Percentiles rank a stretch among this genome's conserved stretches.
Evolutionary conservation across 2,888 invertebrate genomes (phyloP).

Genomic region (Shargacucullia verbasci): DNA sequence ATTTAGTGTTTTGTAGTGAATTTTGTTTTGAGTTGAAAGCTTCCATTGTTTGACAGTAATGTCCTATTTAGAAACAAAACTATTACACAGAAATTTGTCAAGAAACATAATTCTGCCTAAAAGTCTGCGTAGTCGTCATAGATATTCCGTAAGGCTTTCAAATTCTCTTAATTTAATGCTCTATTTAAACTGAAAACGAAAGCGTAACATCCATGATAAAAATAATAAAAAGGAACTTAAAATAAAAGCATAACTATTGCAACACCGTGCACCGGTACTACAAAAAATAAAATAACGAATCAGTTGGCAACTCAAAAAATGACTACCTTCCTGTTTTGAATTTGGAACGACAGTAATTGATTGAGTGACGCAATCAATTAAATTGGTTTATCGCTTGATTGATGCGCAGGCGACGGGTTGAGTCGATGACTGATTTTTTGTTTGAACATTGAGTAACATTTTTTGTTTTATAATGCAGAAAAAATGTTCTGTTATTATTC

Average conservation of each 20-base stretch:
- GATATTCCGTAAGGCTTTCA: too few relatives aligned
- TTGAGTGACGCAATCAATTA: constrained; percentile 71
- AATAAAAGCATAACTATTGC: constrained; percentile 17
- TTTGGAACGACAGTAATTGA: constrained; percentile 64
- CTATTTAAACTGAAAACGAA: constrained; percentile 10
- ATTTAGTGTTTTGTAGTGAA: too few relatives aligned
- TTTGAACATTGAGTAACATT: constrained; percentile 22
- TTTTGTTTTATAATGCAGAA: constrained; percentile 8
- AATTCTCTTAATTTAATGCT: background rate
- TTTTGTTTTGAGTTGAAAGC: too few relatives aligned
- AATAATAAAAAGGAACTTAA: constrained; percentile 8
- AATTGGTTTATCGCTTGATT: constrained; percentile 68
- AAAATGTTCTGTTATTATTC: constrained; percentile 9
- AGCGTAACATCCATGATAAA: constrained; percentile 13
- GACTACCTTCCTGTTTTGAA: constrained; percentile 65
- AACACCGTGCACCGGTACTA: constrained; percentile 25
- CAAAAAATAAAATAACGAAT: constrained; percentile 28
- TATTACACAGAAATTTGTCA: too few relatives aligned
- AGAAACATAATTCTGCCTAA: too few relatives aligned
- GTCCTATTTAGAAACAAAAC: too few relatives aligned
- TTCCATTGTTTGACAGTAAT: too few relatives aligned
- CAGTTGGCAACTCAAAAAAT: constrained; percentile 47
- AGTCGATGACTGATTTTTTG: constrained; percentile 44
- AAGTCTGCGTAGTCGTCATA: too few relatives aligned
- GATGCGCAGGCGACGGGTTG: constrained; percentile 60